Percentiles rank a stretch among this genome's conserved stretches.
Conservation (phyloP, 2,113 vertebrate species). For the Xenus cinereus region DNA sequence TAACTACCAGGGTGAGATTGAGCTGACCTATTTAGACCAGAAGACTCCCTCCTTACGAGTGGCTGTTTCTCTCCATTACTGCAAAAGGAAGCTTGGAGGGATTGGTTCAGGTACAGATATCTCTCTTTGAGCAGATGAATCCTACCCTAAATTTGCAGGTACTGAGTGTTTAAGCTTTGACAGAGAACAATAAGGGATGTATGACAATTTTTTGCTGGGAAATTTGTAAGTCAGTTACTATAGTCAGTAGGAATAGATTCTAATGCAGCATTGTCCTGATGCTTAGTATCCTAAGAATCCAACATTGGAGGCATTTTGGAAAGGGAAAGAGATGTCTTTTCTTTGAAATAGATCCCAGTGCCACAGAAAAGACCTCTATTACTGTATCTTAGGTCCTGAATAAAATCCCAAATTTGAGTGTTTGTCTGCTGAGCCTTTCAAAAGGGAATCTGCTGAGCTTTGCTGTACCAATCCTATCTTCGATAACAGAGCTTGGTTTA, state of each 20-base stretch:
- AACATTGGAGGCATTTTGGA: not conserved
- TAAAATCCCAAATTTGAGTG: not conserved
- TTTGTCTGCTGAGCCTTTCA: not conserved
- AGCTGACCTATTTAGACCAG: not conserved
- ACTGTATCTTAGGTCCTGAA: not conserved
- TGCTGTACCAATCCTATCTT: not conserved
- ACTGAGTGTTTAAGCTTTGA: not conserved
- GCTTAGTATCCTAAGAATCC: not conserved
- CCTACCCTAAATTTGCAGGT: not conserved
- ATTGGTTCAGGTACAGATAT: not conserved
- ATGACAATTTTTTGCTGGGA: not conserved
- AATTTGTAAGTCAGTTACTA: not conserved
- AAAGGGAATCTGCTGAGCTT: not conserved
- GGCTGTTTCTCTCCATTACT: not conserved
- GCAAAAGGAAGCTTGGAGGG: not conserved
- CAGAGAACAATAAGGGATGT: not conserved
- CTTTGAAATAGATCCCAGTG: not conserved
- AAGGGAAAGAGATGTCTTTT: not conserved
- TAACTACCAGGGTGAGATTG: not conserved
- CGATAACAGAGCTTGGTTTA: not conserved
- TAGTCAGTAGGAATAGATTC: not conserved
- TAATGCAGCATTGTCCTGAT: not conserved
- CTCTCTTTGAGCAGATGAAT: not conserved
- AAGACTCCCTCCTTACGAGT: fast-evolving
- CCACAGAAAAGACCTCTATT: not conserved